Evolutionary conservation across 2,113 vertebrate genomes (phyloP).

Genomic region (Trinectes maculatus): DNA sequence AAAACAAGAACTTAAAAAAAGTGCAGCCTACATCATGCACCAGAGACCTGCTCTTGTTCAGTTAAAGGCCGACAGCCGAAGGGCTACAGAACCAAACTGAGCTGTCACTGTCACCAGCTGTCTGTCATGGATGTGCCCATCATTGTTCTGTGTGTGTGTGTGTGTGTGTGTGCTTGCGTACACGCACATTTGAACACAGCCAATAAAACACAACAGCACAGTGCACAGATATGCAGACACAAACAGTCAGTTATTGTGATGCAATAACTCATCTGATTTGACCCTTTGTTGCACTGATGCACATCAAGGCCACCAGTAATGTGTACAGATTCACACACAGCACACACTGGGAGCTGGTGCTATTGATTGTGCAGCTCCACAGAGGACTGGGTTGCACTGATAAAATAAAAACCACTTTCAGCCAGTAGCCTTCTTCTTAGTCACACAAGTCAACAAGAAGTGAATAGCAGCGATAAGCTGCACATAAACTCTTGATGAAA

Average conservation of each 20-base stretch:
- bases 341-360: slow-evolving; percentile 7
- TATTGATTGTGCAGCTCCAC: slow-evolving; percentile 29
- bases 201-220: slow-evolving; percentile 2
- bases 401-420: slow-evolving; percentile 18
- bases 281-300: background rate
- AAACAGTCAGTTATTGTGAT: background rate
- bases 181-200: too few species aligned
- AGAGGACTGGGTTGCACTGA: slow-evolving; percentile 17
- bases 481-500: background rate
- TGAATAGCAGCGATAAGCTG: background rate
- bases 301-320: slow-evolving; percentile 15
- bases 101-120: slow-evolving; percentile 20
- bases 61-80: slow-evolving; percentile 25
- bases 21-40: background rate
- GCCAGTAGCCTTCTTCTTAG: slow-evolving; percentile 1
- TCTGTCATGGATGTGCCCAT: slow-evolving; percentile 16
- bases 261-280: slow-evolving; percentile 13
- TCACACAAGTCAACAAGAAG: background rate
- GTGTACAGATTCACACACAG: slow-evolving; percentile 15
- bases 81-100: slow-evolving; percentile 12
- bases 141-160: background rate
- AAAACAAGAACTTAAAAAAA: background rate
- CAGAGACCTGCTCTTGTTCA: slow-evolving; percentile 12
- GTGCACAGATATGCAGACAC: background rate
- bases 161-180: background rate